These are phyloP conservation scores for Ahaetulla prasina DNA, from an alignment of 2,113 vertebrate genomes.

Conservation along the genomic window DNA sequence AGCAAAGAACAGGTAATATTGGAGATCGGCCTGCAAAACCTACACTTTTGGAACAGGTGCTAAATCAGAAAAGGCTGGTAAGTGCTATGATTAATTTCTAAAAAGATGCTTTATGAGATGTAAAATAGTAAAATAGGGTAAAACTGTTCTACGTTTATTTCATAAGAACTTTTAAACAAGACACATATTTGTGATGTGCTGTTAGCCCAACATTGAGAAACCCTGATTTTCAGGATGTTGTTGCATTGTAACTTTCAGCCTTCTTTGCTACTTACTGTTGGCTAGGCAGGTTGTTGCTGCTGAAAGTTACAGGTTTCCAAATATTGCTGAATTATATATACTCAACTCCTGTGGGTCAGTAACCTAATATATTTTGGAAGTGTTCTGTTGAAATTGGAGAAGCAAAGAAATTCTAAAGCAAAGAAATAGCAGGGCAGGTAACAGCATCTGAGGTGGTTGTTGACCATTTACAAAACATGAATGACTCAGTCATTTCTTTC, in stretches of 20 bases:
- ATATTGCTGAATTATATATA: background rate
- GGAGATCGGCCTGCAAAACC: slow-evolving; percentile 93
- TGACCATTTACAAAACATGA: background rate
- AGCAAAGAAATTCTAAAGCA: background rate
- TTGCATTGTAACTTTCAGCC: background rate
- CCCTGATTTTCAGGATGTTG: background rate
- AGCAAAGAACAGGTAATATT: slow-evolving; percentile 85
- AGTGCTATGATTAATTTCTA: slow-evolving; percentile 43
- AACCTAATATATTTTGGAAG: background rate
- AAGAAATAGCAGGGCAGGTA: background rate
- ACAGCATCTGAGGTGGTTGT: background rate
- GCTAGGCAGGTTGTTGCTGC: background rate
- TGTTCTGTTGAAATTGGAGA: background rate
- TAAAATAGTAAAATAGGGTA: background rate
- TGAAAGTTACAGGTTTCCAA: background rate
- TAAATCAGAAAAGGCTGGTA: slow-evolving; percentile 97
- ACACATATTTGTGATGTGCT: background rate
- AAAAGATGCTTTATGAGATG: background rate
- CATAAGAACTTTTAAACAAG: background rate
- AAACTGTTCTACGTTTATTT: background rate
- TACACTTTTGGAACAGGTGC: slow-evolving; percentile 92
- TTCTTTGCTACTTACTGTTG: background rate
- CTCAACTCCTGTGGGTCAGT: background rate
- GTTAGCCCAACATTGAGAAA: background rate
- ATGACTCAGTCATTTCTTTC: background rate